Evolutionary conservation across 2,888 invertebrate genomes (phyloP).

Genomic region (Pristionchus mayeri): DNA sequence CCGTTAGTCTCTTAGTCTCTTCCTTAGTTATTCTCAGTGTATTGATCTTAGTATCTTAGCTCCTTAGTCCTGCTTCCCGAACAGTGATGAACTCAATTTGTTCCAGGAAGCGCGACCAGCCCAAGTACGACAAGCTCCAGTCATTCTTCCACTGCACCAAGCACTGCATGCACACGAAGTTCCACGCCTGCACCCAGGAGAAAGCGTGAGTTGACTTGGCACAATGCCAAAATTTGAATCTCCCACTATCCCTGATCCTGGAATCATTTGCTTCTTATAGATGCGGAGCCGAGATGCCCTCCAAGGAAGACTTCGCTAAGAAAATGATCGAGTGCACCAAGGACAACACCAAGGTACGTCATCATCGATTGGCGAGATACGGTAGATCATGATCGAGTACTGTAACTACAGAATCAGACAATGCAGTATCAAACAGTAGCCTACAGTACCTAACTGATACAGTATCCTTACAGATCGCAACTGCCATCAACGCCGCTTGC

Average conservation of each 20-base stretch:
- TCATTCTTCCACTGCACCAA: conserved; percentile 22
- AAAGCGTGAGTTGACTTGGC: neutral
- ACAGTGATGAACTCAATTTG: neutral
- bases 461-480: neutral
- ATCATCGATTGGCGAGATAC: neutral
- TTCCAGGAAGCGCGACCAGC: neutral
- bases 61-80: neutral
- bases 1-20: neutral
- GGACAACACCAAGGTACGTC: conserved; percentile 3
- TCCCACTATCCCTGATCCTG: neutral
- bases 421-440: neutral
- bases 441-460: neutral
- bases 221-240: neutral
- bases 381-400: too few species aligned
- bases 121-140: neutral
- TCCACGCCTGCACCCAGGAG: neutral
- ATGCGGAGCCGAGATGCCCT: neutral
- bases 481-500: neutral
- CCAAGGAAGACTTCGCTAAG: neutral
- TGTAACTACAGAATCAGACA: too few species aligned
- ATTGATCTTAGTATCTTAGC: neutral
- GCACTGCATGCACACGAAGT: neutral
- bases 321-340: conserved; percentile 1
- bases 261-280: neutral
- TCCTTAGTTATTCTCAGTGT: neutral